Percentiles rank a stretch among this genome's conserved stretches.
Evolutionary conservation across 1,140 invertebrate species (phyloP).

Genomic region (Ganaspis sp.): DNA sequence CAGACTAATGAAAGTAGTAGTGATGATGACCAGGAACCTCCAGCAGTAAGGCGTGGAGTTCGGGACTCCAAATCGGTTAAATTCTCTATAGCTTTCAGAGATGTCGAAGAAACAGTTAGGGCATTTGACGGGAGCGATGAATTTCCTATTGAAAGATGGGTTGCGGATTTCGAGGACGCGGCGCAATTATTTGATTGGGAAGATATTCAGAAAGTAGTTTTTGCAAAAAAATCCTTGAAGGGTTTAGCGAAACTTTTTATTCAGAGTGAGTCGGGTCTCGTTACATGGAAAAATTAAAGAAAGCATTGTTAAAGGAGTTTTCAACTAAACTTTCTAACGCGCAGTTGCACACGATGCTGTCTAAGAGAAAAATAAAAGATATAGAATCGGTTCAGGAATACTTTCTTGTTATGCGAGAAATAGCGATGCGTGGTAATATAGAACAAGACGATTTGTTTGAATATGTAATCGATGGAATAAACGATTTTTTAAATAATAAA

Average conservation of each 20-base stretch:
- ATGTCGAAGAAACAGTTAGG: conserved; percentile 45
- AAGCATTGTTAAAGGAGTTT: conserved; percentile 45
- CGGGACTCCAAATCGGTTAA: not conserved
- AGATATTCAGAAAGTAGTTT: conserved; percentile 47
- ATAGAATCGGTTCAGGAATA: conserved; percentile 54
- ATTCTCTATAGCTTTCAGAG: conserved; percentile 22
- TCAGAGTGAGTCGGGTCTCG: conserved; percentile 42
- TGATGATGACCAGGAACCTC: too few species aligned
- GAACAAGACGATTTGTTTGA: conserved; percentile 50
- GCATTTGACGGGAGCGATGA: conserved; percentile 40
- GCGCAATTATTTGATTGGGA: conserved; percentile 42
- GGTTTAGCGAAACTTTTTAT: conserved; percentile 55
- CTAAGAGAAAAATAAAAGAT: conserved; percentile 38
- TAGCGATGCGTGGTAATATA: conserved; percentile 44
- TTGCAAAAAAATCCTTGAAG: conserved; percentile 51
- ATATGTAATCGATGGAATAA: conserved; percentile 51
- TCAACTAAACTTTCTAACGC: conserved; percentile 41
- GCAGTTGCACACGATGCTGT: conserved; percentile 49
- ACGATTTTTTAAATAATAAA: conserved; percentile 35
- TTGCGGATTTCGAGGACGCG: conserved; percentile 51
- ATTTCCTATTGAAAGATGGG: conserved; percentile 48
- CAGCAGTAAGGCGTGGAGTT: too few species aligned
- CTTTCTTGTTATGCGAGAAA: conserved; percentile 52
- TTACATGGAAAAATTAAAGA: conserved; percentile 48
- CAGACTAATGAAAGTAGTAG: too few species aligned